Base-by-base conservation (phyloP, 1,140 invertebrate genomes). In the Mamestra configurata region DNA sequence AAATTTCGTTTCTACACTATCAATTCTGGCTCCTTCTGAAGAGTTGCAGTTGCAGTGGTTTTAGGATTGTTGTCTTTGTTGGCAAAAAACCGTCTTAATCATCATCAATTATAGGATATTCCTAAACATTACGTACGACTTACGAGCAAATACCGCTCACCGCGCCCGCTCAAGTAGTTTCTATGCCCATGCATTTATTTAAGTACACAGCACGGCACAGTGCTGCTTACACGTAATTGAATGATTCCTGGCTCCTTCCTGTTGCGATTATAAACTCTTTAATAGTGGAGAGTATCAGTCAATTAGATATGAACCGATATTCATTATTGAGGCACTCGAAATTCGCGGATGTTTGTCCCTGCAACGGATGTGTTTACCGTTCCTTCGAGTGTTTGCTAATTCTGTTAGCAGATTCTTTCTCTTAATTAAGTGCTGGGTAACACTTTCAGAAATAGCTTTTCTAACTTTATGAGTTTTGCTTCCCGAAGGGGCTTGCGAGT, bases 231-330 rank as follows among this genome's bases (percentile, higher is more conserved):
- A 70, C 66, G 13, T 90, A 86, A 90, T 91, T 89, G 89, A 88
- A 89, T 92, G 84, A 90, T 88, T 82, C 85, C 27, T 8, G 0
- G 57, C 13, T 55, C 53, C 84, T 90, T 90, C 88, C 89, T 87
- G 87, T 83, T 43, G 66, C 82, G 77, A 87, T 90, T 88, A 86
- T 85, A 79, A 84, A 89, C 82, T 84, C 79, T 77, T 84, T 90
- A 87, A 90, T 90, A 85, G 84, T 82, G 59, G 76, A 86, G 86
- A 88, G 88, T 89, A 91, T 89, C 85, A 90, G 88, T 90, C 84
- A 89, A 91, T 88, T 90, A 88, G 77, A 71, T 76, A 75, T 68
- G 37, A 51, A 59, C 61, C 18, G 24, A 43, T 71, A 76, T 82
- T 64, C 40, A 49, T 76, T 76, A 61, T 76, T 61, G 24, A 64